Percentiles rank a stretch among this genome's conserved stretches.
Conservation (phyloP, 2,888 invertebrate genomes). For the Parasteatoda lunata region DNA sequence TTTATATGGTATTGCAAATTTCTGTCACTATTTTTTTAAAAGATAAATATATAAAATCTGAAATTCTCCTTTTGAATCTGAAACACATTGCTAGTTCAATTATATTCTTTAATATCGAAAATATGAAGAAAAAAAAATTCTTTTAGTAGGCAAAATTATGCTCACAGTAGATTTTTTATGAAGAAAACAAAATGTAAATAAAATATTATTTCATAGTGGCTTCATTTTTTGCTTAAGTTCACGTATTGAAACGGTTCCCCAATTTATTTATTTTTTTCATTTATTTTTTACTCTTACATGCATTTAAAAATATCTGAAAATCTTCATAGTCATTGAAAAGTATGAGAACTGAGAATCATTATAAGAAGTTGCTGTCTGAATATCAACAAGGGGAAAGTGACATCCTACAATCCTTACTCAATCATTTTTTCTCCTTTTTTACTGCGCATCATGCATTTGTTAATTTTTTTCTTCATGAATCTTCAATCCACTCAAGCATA, state of each 20-base stretch:
- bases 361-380: conserved; percentile 7
- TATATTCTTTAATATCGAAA: no score
- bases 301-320: conserved; percentile 28
- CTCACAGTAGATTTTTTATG: no score
- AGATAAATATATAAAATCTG: no score
- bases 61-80: no score
- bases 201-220: no score
- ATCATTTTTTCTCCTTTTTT: conserved; percentile 7
- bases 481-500: conserved; percentile 19
- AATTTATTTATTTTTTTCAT: conserved; percentile 2
- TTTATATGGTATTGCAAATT: no score
- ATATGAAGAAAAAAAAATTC: no score
- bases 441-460: not conserved
- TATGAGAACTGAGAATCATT: conserved; percentile 26
- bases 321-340: conserved; percentile 45
- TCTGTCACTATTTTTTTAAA: no score
- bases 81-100: no score
- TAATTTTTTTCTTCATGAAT: conserved; percentile 30
- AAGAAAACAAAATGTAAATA: no score
- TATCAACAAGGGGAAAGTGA: conserved; percentile 37
- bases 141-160: no score
- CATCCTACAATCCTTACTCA: conserved; percentile 44
- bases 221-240: no score
- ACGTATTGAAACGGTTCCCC: not conserved
- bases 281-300: conserved; percentile 2